phyloP scores from a whole-genome alignment of 2,888 invertebrate genomes.

The Blastobasis lacticolella region DNA sequence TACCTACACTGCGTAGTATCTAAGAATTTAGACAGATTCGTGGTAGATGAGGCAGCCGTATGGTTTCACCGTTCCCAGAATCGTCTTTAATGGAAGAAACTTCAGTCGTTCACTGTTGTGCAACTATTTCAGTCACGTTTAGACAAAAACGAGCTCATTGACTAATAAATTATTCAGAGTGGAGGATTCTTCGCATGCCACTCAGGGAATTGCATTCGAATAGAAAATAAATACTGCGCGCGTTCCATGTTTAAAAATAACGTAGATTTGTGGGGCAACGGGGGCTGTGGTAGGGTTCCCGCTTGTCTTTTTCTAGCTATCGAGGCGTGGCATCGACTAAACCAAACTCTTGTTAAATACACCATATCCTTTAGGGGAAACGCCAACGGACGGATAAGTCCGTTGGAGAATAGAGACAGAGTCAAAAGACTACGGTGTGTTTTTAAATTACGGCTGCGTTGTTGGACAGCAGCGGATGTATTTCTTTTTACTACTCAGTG shows the following conservation, averaged over 20 bases:
- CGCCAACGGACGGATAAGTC: too few relatives aligned
- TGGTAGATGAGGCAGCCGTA: too few relatives aligned
- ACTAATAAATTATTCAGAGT: conserved; percentile 18
- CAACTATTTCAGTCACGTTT: neutral
- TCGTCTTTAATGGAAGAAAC: neutral
- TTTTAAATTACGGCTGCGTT: too few relatives aligned
- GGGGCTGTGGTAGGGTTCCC: conserved; percentile 18
- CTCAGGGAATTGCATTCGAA: conserved; percentile 40
- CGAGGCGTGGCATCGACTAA: neutral
- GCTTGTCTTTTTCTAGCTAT: neutral
- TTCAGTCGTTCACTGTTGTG: too few relatives aligned
- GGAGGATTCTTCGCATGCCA: conserved; percentile 25
- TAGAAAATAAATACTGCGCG: conserved; percentile 30
- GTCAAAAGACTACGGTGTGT: too few relatives aligned
- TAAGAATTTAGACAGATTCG: too few relatives aligned
- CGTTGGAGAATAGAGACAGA: too few relatives aligned
- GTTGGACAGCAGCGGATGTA: too few relatives aligned
- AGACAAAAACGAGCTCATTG: conserved; percentile 7
- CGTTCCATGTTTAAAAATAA: conserved; percentile 49
- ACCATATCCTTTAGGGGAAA: too few relatives aligned
- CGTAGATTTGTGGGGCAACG: conserved; percentile 51
- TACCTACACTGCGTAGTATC: too few relatives aligned
- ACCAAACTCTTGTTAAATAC: too few relatives aligned
- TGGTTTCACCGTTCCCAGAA: neutral
- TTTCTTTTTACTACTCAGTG: too few relatives aligned